Conservation (phyloP, 1,140 invertebrate genomes). For the Drosophila lini region DNA sequence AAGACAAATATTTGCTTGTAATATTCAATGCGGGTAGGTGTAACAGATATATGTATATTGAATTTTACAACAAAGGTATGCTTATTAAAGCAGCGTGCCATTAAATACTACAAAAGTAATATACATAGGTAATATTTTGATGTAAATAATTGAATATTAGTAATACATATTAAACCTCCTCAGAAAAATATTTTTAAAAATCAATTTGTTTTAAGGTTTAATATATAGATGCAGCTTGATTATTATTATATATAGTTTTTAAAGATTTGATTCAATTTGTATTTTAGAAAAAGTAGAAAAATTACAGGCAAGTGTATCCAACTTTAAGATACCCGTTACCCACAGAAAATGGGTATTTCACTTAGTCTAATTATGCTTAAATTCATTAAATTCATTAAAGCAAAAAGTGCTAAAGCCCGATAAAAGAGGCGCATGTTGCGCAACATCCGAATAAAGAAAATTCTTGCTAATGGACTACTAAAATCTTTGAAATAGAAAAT, state of each 20-base stretch:
- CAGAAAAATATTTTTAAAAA: no score
- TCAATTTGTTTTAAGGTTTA: no score
- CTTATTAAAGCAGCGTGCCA: background rate
- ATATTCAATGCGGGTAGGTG: conserved; percentile 45
- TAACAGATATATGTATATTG: conserved; percentile 2
- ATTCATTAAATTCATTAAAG: background rate
- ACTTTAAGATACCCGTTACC: no score
- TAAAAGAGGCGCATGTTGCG: background rate
- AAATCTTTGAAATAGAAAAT: no score
- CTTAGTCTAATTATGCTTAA: background rate
- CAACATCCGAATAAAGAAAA: no score
- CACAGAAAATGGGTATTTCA: no score
- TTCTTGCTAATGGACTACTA: no score
- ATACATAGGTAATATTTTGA: background rate
- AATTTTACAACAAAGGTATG: background rate
- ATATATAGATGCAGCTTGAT: background rate
- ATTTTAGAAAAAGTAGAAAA: background rate
- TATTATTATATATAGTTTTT: background rate
- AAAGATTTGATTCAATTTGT: background rate
- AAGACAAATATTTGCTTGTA: conserved; percentile 24
- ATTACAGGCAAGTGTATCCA: background rate
- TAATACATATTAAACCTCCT: background rate
- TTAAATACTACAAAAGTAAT: background rate
- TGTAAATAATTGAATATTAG: background rate
- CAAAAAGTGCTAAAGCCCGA: background rate